Percentiles rank a stretch among this genome's conserved stretches.
These are phyloP conservation scores for Ptychochromis oligacanthus DNA, from an alignment of 2,113 vertebrate species.

Conservation along the genomic window DNA sequence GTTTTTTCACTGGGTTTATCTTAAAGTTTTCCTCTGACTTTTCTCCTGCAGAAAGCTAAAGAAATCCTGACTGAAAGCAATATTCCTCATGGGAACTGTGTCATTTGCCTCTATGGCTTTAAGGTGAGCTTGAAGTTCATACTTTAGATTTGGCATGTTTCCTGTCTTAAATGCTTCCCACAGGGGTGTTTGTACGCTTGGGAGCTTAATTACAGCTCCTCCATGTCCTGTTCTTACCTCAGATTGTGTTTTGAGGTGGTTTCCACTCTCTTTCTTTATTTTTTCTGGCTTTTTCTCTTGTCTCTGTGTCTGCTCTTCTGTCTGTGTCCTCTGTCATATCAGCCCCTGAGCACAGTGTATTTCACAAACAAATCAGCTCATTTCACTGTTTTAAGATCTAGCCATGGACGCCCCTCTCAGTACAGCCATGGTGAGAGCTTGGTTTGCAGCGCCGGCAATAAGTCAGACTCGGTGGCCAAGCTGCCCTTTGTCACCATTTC, in stretches of 20 bases:
- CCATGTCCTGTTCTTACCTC: neutral
- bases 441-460: no score
- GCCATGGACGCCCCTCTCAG: neutral
- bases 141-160: fast-evolving
- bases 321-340: neutral
- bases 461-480: no score
- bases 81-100: conserved; percentile 94
- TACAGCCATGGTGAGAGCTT: neutral
- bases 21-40: neutral
- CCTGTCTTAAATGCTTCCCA: neutral
- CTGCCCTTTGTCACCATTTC: neutral
- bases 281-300: neutral
- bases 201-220: neutral
- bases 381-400: no score
- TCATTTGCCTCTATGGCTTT: conserved; percentile 94
- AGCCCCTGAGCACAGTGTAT: no score
- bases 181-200: fast-evolving
- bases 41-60: conserved; percentile 88
- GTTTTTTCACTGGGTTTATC: neutral
- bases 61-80: conserved; percentile 98
- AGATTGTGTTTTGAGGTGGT: fast-evolving
- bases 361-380: no score
- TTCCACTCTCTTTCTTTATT: neutral
- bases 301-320: neutral
- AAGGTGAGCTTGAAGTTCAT: conserved; percentile 69